A percentile compares a stretch with the other conserved stretches of the same genome.
Conservation (phyloP, 30 jellyfish, hydroid and myxozoan genomes). For the Nemopilema nomurai region DNA sequence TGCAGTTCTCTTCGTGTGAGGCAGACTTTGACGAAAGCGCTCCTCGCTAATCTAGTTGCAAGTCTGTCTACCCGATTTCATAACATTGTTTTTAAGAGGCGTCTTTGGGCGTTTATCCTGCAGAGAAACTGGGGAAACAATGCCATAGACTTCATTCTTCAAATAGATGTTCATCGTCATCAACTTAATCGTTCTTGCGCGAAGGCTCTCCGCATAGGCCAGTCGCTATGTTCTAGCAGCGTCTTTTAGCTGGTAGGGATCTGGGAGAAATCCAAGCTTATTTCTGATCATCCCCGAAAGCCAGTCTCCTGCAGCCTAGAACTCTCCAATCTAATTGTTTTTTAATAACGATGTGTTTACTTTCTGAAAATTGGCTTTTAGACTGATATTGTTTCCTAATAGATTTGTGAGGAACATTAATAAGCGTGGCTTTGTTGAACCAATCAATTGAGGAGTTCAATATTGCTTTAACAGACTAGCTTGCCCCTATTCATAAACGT, state of each 20-base stretch:
- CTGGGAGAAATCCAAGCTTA: neutral
- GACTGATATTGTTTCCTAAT: neutral
- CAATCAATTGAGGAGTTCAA: neutral
- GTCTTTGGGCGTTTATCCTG: neutral
- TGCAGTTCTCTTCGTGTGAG: constrained; percentile 19
- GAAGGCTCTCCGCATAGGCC: neutral
- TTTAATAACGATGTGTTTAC: neutral
- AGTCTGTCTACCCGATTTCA: constrained; percentile 26
- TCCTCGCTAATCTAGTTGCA: neutral
- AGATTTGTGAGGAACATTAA: neutral
- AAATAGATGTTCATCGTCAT: neutral
- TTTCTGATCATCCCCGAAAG: neutral
- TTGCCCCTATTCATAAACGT: neutral
- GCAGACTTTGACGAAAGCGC: constrained; percentile 4
- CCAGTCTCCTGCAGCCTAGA: neutral
- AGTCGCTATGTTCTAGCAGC: neutral
- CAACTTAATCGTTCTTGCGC: constrained; percentile 6
- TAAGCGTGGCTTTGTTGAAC: neutral
- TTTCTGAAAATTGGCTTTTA: neutral
- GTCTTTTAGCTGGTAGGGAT: neutral
- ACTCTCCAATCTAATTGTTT: neutral
- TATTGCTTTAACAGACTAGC: neutral
- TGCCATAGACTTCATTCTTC: neutral
- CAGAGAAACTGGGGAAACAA: neutral
- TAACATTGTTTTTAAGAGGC: constrained; percentile 7